Evolutionary conservation across 53 echinoderm and acorn worm genomes (phyloP), one percentile per base, ranked within the genome.

Genomic region (Zoroaster sp.): DNA sequence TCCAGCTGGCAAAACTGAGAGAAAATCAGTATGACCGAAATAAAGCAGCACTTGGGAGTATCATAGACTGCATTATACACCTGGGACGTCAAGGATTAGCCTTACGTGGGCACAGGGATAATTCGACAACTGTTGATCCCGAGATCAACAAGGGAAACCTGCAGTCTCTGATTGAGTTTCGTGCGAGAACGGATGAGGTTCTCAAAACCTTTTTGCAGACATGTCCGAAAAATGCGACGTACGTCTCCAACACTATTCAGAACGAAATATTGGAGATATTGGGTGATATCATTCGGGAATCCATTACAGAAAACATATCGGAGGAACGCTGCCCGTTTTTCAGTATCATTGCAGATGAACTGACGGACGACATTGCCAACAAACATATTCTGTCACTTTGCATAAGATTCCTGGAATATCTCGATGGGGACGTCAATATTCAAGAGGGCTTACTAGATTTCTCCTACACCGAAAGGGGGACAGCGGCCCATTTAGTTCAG

Each of bases 261-360:
- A 35, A 28, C 51, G 79, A 63, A 21, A 14, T 63, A 21, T 63
- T 63, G 65, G 15, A 17, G 4, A 63, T 63, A 13, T 17, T 63
- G 11, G 65, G 65, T 21, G 23, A 63, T 21, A 63, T 63, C 65
- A 63, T 63, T 63, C 65, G 65, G 4, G 20, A 63, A 63, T 63
- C 53, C 28, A 31, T 42, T 51, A 35, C 79, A 38, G 79, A 28
- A 46, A 35, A 52, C 25, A 78, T 78, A 25, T 23, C 47, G 20
- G 79, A 78, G 31, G 41, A 51, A 28, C 52, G 51, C 25, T 47
- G 79, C 25, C 79, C 79, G 21, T 78, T 49, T 23, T 78, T 51
- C 3, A 78, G 49, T 52, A 78, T 78, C 79, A 78, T 78, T 25
- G 79, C 79, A 30, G 54, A 78, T 52, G 79, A 78, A 78, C 54